Evolutionary conservation across 2,113 vertebrate genomes (phyloP).

Genomic region (Ramphastos sulfuratus): DNA sequence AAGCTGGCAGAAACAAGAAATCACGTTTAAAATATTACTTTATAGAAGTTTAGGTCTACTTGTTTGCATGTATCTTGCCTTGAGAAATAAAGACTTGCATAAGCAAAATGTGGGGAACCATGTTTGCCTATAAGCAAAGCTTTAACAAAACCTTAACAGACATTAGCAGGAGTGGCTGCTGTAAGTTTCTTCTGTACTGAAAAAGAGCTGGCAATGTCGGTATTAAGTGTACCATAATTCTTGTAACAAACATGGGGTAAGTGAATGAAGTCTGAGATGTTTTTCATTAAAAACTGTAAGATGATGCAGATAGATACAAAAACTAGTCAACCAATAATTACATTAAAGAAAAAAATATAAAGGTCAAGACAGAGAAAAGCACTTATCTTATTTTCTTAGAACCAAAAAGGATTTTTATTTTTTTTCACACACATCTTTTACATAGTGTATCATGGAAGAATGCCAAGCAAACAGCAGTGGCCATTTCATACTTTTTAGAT

Average conservation of each 20-base stretch:
- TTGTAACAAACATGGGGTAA: neutral
- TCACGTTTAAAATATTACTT: neutral
- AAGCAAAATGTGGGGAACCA: neutral
- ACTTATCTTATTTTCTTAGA: neutral
- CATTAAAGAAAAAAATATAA: neutral
- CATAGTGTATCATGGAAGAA: neutral
- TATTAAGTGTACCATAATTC: neutral
- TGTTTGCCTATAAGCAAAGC: neutral
- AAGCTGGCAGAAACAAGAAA: neutral
- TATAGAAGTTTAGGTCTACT: neutral
- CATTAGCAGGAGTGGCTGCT: neutral
- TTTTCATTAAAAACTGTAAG: neutral
- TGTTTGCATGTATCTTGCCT: neutral
- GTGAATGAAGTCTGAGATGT: neutral
- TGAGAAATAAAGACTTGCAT: neutral
- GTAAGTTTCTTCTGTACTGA: neutral
- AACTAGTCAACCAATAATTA: neutral
- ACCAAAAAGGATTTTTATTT: neutral
- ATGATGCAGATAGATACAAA: neutral
- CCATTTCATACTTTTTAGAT: neutral
- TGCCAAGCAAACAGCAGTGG: neutral
- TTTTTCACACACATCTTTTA: neutral
- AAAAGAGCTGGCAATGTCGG: neutral
- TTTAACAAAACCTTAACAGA: neutral
- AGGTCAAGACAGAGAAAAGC: neutral